Percentiles rank a stretch among this genome's conserved stretches.
Conservation (phyloP, 2,888 invertebrate genomes). For the Erebia palarica region DNA sequence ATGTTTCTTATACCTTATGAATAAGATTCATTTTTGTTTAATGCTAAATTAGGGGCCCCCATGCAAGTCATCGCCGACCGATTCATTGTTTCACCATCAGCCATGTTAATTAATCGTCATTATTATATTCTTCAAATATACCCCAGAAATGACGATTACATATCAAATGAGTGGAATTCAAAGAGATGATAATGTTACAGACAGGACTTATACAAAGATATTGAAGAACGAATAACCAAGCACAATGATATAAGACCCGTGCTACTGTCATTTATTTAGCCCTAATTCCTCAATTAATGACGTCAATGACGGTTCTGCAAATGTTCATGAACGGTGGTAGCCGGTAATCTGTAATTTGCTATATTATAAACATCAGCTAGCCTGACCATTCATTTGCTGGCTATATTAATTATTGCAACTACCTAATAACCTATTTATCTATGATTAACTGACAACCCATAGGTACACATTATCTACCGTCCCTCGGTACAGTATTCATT, state of each 20-base stretch:
- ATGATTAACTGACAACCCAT: too few relatives aligned
- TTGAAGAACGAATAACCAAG: not conserved
- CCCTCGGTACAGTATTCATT: too few relatives aligned
- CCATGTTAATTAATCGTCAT: slow-evolving; percentile 77
- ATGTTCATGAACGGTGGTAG: too few relatives aligned
- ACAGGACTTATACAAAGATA: slow-evolving; percentile 34
- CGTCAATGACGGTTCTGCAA: too few relatives aligned
- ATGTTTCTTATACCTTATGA: not conserved
- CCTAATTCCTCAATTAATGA: too few relatives aligned
- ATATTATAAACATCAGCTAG: too few relatives aligned
- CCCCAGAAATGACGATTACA: slow-evolving; percentile 63
- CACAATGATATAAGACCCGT: not conserved
- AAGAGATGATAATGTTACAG: slow-evolving; percentile 48
- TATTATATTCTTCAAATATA: slow-evolving; percentile 70
- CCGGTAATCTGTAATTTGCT: too few relatives aligned
- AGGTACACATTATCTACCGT: too few relatives aligned
- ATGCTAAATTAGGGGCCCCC: slow-evolving; percentile 45
- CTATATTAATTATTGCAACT: too few relatives aligned
- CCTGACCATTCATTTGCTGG: too few relatives aligned
- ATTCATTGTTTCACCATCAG: slow-evolving; percentile 70
- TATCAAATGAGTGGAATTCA: slow-evolving; percentile 54
- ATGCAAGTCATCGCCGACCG: slow-evolving; percentile 52
- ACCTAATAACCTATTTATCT: too few relatives aligned
- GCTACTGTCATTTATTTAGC: too few relatives aligned
- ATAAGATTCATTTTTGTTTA: slow-evolving; percentile 22